Percentiles rank a stretch among this genome's conserved stretches.
These are phyloP conservation scores for Pangasius macronema DNA, from an alignment of 2,797 vertebrate genomes.

Conservation along the genomic window DNA sequence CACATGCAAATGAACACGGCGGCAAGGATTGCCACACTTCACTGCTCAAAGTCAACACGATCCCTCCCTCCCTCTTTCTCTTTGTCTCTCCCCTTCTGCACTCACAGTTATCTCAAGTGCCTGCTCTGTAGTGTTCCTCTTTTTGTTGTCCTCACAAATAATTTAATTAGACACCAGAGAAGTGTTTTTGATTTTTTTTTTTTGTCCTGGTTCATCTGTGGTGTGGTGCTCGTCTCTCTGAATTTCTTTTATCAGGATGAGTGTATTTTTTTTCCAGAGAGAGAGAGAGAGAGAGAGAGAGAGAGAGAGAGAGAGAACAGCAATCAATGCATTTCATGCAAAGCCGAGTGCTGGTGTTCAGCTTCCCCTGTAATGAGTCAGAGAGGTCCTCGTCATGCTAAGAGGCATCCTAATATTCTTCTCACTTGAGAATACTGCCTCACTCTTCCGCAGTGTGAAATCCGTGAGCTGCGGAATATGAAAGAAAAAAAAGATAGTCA, in stretches of 20 bases:
- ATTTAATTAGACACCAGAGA: slow-evolving; percentile 54
- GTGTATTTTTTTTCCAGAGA: slow-evolving; percentile 27
- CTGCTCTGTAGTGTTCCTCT: slow-evolving; percentile 36
- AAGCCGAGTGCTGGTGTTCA: slow-evolving; percentile 45
- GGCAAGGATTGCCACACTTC: slow-evolving; percentile 55
- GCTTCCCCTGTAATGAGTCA: slow-evolving; percentile 58
- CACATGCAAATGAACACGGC: slow-evolving; percentile 63
- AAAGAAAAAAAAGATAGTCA: neutral
- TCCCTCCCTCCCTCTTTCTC: slow-evolving; percentile 41
- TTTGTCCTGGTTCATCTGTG: slow-evolving; percentile 10
- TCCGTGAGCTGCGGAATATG: slow-evolving; percentile 14
- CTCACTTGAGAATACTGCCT: slow-evolving; percentile 37
- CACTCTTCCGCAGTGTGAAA: neutral
- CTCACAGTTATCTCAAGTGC: slow-evolving; percentile 51
- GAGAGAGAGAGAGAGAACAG: slow-evolving; percentile 24
- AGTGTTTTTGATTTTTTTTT: slow-evolving; percentile 40
- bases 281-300: slow-evolving; percentile 31
- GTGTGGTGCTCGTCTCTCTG: slow-evolving; percentile 22
- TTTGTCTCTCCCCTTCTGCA: neutral
- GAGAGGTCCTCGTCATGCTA: slow-evolving; percentile 59
- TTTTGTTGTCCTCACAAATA: slow-evolving; percentile 48
- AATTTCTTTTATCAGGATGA: slow-evolving; percentile 46
- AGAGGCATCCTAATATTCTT: slow-evolving; percentile 51
- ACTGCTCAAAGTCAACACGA: slow-evolving; percentile 62
- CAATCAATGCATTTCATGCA: slow-evolving; percentile 55